Evolutionary conservation across 1,140 invertebrate species (phyloP).

Genomic region (Tachypleus tridentatus): DNA sequence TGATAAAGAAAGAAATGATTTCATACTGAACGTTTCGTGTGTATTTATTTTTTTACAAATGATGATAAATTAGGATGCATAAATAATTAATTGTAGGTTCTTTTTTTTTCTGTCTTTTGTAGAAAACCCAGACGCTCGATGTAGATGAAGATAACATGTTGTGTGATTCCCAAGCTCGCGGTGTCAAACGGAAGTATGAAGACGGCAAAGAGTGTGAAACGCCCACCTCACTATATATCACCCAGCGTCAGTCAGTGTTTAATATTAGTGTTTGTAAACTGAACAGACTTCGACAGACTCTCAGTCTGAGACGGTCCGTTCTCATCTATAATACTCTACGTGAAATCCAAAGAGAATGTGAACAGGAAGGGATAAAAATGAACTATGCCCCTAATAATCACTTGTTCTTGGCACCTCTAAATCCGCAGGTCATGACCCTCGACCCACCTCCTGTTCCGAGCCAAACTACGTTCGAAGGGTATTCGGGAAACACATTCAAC

Average conservation of each 20-base stretch:
- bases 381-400: constrained; percentile 57
- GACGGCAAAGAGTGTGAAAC: constrained; percentile 10
- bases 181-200: constrained; percentile 16
- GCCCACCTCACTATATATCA: too few relatives aligned
- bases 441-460: background rate
- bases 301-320: constrained; percentile 76
- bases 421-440: background rate
- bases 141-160: constrained; percentile 20
- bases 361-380: background rate
- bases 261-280: constrained; percentile 88
- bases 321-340: constrained; percentile 88
- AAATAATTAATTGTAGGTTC: too few relatives aligned
- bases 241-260: constrained; percentile 66
- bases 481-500: too few relatives aligned
- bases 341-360: constrained; percentile 69
- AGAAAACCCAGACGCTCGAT: constrained; percentile 9
- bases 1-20: too few relatives aligned
- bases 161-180: constrained; percentile 11
- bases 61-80: too few relatives aligned
- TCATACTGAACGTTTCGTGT: too few relatives aligned
- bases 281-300: constrained; percentile 69
- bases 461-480: too few relatives aligned
- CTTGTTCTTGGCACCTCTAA: constrained; percentile 51
- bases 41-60: too few relatives aligned
- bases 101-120: background rate